Evolutionary conservation across 2,113 vertebrate species (phyloP).

Genomic region (Aphelocoma coerulescens): DNA sequence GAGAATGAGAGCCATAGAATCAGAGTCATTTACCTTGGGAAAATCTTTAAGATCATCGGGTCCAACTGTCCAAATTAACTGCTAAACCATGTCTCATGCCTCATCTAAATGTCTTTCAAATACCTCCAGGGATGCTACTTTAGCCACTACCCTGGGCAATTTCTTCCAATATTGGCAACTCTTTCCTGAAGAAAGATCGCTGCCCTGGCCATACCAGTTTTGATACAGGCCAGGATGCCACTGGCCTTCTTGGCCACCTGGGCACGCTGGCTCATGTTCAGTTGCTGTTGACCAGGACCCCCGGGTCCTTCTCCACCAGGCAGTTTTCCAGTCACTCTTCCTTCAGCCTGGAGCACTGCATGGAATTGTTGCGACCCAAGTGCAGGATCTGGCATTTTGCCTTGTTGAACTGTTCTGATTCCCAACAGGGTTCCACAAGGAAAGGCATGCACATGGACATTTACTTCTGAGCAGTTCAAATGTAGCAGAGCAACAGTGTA

Average conservation of each 20-base stretch:
- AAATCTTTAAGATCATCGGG: not conserved
- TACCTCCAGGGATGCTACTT: not conserved
- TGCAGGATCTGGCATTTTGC: not conserved
- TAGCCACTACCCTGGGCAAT: not conserved
- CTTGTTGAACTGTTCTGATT: not conserved
- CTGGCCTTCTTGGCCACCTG: not conserved
- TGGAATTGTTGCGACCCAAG: not conserved
- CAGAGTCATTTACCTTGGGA: accelerated
- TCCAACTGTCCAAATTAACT: not conserved
- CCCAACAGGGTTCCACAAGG: not conserved
- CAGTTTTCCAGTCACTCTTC: not conserved
- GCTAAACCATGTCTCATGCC: accelerated
- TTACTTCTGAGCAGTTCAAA: not conserved
- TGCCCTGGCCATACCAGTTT: not conserved
- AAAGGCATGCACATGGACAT: not conserved
- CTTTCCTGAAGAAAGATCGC: not conserved
- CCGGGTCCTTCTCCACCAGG: not conserved
- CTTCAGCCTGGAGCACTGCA: not conserved
- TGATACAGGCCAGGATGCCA: not conserved
- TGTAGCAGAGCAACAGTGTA: not conserved
- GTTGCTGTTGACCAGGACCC: not conserved
- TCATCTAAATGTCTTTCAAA: not conserved
- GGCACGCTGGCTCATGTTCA: accelerated
- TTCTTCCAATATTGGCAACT: not conserved
- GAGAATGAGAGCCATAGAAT: not conserved